Evolutionary conservation across 53 echinoderm and acorn worm genomes (phyloP).

Genomic region (Stichopus horrens): DNA sequence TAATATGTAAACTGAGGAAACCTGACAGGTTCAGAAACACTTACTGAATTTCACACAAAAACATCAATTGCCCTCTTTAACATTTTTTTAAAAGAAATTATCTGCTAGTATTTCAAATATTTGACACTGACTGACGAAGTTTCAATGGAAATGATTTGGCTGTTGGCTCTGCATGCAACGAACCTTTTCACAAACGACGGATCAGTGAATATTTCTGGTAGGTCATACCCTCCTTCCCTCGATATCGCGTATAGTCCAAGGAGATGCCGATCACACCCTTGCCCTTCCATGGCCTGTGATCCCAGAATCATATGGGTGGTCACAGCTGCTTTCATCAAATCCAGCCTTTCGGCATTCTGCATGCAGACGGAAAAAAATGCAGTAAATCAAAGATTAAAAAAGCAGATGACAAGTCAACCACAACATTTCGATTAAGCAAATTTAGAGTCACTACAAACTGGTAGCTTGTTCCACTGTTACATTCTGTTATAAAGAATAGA

Average conservation of each 20-base stretch:
- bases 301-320: constrained; percentile 57
- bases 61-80: too few species aligned
- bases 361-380: background rate
- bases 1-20: too few species aligned
- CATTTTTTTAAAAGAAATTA: too few species aligned
- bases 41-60: too few species aligned
- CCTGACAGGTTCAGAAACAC: too few species aligned
- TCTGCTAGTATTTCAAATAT: too few species aligned
- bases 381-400: background rate
- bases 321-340: constrained; percentile 57
- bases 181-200: constrained; percentile 82
- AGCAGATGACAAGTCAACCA: background rate
- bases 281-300: constrained; percentile 49
- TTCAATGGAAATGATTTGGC: too few species aligned
- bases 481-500: too few species aligned
- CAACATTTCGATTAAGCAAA: background rate
- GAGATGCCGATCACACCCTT: constrained; percentile 87
- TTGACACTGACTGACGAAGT: too few species aligned
- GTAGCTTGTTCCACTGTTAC: too few species aligned
- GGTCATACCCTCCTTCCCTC: constrained; percentile 60
- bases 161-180: background rate
- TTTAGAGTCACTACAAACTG: background rate
- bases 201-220: constrained; percentile 79
- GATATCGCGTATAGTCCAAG: constrained; percentile 69
- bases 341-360: constrained; percentile 49